These are phyloP conservation scores for Patella vulgata DNA, from an alignment of 1,140 invertebrate species.

Conservation along the genomic window DNA sequence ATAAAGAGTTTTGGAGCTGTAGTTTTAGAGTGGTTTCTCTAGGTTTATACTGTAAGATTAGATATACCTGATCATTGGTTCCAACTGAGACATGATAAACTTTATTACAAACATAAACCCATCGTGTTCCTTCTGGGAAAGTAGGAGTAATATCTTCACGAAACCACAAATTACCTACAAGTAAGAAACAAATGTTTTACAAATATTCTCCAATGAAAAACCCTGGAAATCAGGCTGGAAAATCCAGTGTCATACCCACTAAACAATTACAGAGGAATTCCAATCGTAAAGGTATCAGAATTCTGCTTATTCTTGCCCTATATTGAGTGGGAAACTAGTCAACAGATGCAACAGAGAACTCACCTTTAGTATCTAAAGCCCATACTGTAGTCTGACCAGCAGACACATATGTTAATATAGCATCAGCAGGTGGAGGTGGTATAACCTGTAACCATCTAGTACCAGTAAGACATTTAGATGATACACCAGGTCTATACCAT, in stretches of 20 bases:
- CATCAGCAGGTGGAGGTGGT: conserved; percentile 71
- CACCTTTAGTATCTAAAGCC: conserved; percentile 72
- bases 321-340: too few species aligned
- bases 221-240: not conserved
- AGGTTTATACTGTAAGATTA: too few species aligned
- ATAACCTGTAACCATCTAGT: conserved; percentile 74
- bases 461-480: conserved; percentile 71
- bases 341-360: too few species aligned
- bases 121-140: conserved; percentile 65
- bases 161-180: conserved; percentile 56
- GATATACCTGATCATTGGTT: conserved; percentile 68
- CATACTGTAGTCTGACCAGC: conserved; percentile 78
- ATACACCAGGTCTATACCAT: conserved; percentile 69
- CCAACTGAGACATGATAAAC: conserved; percentile 72
- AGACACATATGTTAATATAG: conserved; percentile 80
- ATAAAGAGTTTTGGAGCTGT: too few species aligned
- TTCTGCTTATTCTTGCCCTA: too few species aligned
- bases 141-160: conserved; percentile 71
- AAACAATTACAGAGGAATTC: too few species aligned
- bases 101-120: conserved; percentile 52
- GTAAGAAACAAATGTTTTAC: not conserved
- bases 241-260: too few species aligned
- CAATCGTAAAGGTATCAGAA: too few species aligned
- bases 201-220: not conserved
- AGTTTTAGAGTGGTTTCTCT: too few species aligned